Evolutionary conservation across 2,797 vertebrate genomes (phyloP), one percentile per base, ranked within the genome.

Genomic region (Typhlichthys subterraneus): DNA sequence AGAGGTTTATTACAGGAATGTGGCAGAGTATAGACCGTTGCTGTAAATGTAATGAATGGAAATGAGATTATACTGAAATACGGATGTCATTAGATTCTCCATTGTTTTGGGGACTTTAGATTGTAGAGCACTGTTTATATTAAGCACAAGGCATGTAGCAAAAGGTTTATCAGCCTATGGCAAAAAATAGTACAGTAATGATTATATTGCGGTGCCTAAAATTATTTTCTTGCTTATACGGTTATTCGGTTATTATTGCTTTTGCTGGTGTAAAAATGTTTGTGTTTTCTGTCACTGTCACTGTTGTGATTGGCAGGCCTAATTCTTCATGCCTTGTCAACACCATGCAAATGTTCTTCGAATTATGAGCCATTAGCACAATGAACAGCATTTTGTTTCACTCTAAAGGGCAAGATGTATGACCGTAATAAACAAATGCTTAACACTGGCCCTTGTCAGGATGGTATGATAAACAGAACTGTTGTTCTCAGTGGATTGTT

Each of bases 301-400:
- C 48, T 69, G 65, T 61, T 76, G 70, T 83, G 79, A 85, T 82
- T 81, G 81, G 66, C 78, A 63, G 73, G 2, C 52, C 72, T 87
- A 83, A 87, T 87, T 83, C 66, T 67, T 73, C 45, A 12, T 68
- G 59, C 57, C 56, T 65, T 79, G 80, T 76, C 77, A 83, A 82
- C 79, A 80, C 42, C 69, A 58, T 59, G 82, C 61, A 68, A 14
- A 17, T 79, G 72, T 79, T 81, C 61, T 63, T 63, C 75, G 59
- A 69, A 64, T 67, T 77, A 76, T 70, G 70, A 85, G 53, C 80
- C 73, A 81, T 83, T 80, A 78, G 66, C 57, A 53, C 51, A 59
- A 73, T 59, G 49, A 57, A 68, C 33, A 60, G 49, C 46, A 76
- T 72, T 82, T 86, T 84, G 67, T 81, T 69, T 65, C 68, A 75